Evolutionary conservation across 2,888 invertebrate genomes (phyloP), one percentile per base, ranked within the genome.

Genomic region (Cheiracanthium punctorium): DNA sequence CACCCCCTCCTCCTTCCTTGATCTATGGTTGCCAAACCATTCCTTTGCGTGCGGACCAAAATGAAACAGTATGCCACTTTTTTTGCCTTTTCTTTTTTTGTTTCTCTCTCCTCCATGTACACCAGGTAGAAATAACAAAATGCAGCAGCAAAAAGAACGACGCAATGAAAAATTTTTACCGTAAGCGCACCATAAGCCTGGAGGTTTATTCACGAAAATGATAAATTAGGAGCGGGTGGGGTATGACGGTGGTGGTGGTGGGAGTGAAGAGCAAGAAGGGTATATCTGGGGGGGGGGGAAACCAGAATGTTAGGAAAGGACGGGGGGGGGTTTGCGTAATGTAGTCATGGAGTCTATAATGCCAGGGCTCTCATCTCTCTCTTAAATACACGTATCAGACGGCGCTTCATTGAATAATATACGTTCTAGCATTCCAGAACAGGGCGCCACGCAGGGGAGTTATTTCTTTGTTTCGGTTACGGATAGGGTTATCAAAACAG

Each of bases 11-110:
- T 30, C 69, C 69, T 74, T 74, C 41, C 80, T 86, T 86, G 80
- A 80, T 80, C 80, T 80, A 80, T 80, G 80, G 79, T 73, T 80
- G 80, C 85, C 75, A 86, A 76, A 32, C 80, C 79, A 33, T 77
- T 41, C 72, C 73, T 70, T 80, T 75, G 85, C 80, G 80, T 80
- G 85, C 80, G 37, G 48, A 71, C 30, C 33, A 80, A 80, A 80
- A 86, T 86, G 85, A 86, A 86, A 86, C 85, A 86, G 80, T 86
- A 86, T 86, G 85, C 85, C 85, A 86, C 85, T 41, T 80, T 69
- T 33, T 69, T 69, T 67, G 12, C 24, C 24, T 28, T 14, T 28
- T 64, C 64, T 24, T 69, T 28, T 71, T 67, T 77, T 76, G 77
- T 79, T n/a, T n/a, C n/a, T n/a, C n/a, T n/a, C n/a, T n/a, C n/a